These are phyloP conservation scores for Microdon myrmicae DNA, from an alignment of 2,888 invertebrate genomes.

Conservation along the genomic window DNA sequence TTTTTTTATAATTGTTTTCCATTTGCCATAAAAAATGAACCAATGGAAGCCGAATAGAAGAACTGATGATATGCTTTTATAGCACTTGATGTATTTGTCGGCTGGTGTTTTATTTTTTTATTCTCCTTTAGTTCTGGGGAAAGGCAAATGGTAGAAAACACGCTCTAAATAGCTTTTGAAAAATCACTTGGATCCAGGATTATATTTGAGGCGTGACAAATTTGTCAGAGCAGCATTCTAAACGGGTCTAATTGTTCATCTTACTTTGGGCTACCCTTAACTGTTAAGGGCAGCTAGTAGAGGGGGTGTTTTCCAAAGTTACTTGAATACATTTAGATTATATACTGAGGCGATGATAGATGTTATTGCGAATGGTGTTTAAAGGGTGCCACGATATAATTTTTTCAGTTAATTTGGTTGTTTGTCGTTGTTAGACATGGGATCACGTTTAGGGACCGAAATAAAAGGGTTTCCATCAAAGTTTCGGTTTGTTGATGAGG, in stretches of 20 bases:
- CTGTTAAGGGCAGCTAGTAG: conserved; percentile 4
- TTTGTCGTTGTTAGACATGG: no score
- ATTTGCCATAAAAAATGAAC: conserved; percentile 15
- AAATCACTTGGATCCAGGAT: conserved; percentile 33
- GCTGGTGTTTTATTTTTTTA: conserved; percentile 16
- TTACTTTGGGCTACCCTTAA: conserved; percentile 2
- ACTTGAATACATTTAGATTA: conserved; percentile 21
- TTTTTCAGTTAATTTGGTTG: no score
- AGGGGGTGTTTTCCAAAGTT: conserved; percentile 8
- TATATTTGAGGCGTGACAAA: conserved; percentile 25
- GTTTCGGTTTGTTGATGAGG: no score
- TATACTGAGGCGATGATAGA: conserved; percentile 24
- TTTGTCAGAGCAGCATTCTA: conserved; percentile 34
- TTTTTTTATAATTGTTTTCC: conserved; percentile 41
- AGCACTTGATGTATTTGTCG: conserved; percentile 13
- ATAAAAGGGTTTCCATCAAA: no score
- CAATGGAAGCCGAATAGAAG: conserved; percentile 22
- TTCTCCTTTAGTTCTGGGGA: no score
- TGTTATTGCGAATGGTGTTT: conserved; percentile 1
- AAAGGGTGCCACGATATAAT: no score
- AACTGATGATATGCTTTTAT: conserved; percentile 18
- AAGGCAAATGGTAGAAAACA: conserved; percentile 13
- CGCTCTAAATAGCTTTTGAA: conserved; percentile 32
- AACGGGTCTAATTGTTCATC: conserved; percentile 31
- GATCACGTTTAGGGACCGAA: no score